Percentiles rank a stretch among this genome's conserved stretches.
Conservation (phyloP, 2,888 invertebrate genomes). For the Napeogenes sylphis region DNA sequence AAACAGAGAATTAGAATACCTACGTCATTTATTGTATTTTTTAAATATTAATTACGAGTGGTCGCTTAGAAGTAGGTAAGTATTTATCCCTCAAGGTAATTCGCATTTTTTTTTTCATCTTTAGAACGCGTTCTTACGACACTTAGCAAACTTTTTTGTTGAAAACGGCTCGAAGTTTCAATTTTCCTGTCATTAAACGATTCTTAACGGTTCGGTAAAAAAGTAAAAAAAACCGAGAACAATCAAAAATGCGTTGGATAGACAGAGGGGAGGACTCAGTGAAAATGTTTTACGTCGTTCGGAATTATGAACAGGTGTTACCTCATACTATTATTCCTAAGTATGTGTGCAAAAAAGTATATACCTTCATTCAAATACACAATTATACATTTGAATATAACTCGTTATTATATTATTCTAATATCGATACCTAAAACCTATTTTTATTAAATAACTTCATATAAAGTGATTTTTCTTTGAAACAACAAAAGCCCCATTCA, state of each 20-base stretch:
- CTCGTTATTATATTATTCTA: too few species aligned
- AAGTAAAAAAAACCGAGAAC: constrained; percentile 40
- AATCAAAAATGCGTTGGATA: constrained; percentile 64
- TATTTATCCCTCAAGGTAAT: constrained; percentile 7
- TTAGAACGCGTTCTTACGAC: constrained; percentile 54
- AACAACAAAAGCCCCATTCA: too few species aligned
- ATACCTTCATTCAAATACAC: neutral
- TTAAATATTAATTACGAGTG: neutral
- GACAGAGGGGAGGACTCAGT: constrained; percentile 40
- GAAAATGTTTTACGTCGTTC: constrained; percentile 14
- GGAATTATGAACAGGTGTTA: neutral
- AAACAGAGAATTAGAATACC: too few species aligned
- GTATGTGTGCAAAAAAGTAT: too few species aligned
- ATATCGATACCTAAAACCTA: too few species aligned
- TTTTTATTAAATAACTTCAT: too few species aligned
- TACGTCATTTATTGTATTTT: too few species aligned
- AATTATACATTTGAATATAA: too few species aligned
- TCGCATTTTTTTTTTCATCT: constrained; percentile 53
- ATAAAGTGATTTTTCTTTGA: too few species aligned
- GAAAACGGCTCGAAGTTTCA: constrained; percentile 58
- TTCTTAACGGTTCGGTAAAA: constrained; percentile 53
- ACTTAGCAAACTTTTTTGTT: constrained; percentile 54
- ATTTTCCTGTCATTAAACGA: constrained; percentile 73
- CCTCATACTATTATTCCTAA: neutral
- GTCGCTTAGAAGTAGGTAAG: neutral